These are phyloP conservation scores for Palythoa grandis DNA, from an alignment of 92 coral and sea anemone genomes.

Conservation along the genomic window DNA sequence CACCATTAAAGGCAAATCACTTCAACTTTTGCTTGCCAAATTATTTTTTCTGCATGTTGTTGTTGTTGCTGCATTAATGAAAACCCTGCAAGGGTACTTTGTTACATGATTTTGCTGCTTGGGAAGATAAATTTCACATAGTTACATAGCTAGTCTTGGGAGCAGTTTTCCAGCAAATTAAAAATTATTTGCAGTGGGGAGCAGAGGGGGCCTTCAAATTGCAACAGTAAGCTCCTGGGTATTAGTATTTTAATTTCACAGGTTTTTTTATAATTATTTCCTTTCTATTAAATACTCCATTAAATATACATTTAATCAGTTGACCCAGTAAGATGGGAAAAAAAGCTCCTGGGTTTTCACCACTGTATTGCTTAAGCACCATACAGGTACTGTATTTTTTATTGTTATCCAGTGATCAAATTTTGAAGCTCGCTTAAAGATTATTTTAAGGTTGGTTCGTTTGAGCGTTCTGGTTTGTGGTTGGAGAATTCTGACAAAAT, in stretches of 20 bases:
- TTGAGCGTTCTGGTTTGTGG: conserved; percentile 16
- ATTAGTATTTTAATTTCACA: conserved; percentile 13
- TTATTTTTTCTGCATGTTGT: not conserved
- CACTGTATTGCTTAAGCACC: conserved; percentile 10
- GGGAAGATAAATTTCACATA: not conserved
- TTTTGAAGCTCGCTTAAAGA: conserved; percentile 10
- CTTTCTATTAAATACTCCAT: conserved; percentile 18
- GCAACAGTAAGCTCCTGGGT: conserved; percentile 26
- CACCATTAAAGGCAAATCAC: conserved; percentile 1
- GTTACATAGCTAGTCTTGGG: conserved; percentile 9
- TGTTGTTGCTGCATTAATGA: conserved; percentile 23
- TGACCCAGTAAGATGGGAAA: not conserved
- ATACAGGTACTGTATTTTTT: conserved; percentile 19
- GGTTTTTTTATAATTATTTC: not conserved
- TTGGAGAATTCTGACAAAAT: conserved; percentile 17
- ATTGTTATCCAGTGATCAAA: conserved; percentile 12
- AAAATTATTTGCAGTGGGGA: conserved; percentile 23
- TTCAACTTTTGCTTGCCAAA: conserved; percentile 7
- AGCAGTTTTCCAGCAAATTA: conserved; percentile 13
- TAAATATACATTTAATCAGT: conserved; percentile 11
- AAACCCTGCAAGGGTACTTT: conserved; percentile 20
- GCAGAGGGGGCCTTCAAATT: conserved; percentile 23
- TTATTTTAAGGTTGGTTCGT: conserved; percentile 8
- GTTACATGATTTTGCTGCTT: conserved; percentile 21
- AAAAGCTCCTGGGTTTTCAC: conserved; percentile 20